A percentile compares a stretch with the other conserved stretches of the same genome.
Conservation (phyloP, 2,113 vertebrate species). For the Sinosuthora webbiana region DNA sequence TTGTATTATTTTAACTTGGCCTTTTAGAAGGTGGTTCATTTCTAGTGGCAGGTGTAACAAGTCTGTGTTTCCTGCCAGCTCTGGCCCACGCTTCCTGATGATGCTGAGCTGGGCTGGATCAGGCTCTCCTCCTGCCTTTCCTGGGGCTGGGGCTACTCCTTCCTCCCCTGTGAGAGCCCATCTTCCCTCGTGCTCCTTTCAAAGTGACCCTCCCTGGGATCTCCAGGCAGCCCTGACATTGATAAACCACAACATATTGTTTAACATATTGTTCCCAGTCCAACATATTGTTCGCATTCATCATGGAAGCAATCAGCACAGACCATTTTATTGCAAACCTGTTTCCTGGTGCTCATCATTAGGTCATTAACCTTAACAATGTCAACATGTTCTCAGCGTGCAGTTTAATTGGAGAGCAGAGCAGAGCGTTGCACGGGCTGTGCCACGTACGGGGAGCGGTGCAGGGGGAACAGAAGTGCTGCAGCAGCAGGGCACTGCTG, state of each 20-base stretch:
- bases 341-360: conserved; percentile 66
- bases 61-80: not conserved
- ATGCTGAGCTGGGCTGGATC: not conserved
- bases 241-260: conserved; percentile 70
- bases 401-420: conserved; percentile 56
- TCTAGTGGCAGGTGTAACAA: not conserved
- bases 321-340: conserved; percentile 67
- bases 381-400: conserved; percentile 62
- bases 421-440: not conserved
- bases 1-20: not conserved
- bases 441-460: not conserved
- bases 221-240: conserved; percentile 39
- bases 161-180: not conserved
- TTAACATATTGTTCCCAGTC: conserved; percentile 68
- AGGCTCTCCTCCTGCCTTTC: not conserved
- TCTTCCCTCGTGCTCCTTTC: not conserved
- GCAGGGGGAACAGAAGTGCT: not conserved
- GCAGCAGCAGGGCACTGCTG: not conserved
- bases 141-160: not conserved
- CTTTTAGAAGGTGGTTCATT: conserved; percentile 37
- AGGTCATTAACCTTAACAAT: conserved; percentile 73
- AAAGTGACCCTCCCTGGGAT: conserved; percentile 54
- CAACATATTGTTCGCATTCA: conserved; percentile 67
- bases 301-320: conserved; percentile 59
- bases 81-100: not conserved